Evolutionary conservation across 2,888 invertebrate species (phyloP).

Genomic region (Thyatira batis): DNA sequence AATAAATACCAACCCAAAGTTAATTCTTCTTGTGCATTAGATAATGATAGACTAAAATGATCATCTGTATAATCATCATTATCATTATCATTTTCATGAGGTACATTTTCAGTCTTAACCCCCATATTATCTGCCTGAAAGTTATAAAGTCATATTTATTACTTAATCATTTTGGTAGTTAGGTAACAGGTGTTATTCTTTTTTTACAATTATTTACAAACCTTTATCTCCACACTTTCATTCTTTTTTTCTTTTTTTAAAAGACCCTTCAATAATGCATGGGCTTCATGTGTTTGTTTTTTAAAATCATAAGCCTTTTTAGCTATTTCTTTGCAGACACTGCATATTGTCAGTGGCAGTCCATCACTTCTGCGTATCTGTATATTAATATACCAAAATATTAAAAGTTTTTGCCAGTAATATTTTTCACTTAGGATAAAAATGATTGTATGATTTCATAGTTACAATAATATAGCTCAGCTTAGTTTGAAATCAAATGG

Average conservation of each 20-base stretch:
- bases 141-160: conserved; percentile 8
- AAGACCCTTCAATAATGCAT: conserved; percentile 49
- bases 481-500: no score
- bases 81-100: conserved; percentile 47
- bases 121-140: conserved; percentile 30
- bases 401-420: no score
- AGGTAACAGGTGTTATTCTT: no score
- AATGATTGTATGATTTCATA: no score
- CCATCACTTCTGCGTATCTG: conserved; percentile 69
- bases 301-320: conserved; percentile 65
- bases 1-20: conserved; percentile 25
- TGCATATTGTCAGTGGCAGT: conserved; percentile 65
- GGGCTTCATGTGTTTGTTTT: conserved; percentile 61
- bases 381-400: conserved; percentile 3
- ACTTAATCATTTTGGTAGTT: no score
- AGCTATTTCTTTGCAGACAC: conserved; percentile 62
- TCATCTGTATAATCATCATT: conserved; percentile 48
- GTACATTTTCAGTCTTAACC: conserved; percentile 56
- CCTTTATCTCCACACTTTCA: background rate
- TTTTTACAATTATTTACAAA: no score
- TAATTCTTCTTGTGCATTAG: conserved; percentile 37
- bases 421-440: no score
- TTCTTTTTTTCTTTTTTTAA: conserved; percentile 45
- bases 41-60: conserved; percentile 41
- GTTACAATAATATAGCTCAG: no score